phyloP scores from a whole-genome alignment of 2,888 invertebrate species.

The Ophion costatus region DNA sequence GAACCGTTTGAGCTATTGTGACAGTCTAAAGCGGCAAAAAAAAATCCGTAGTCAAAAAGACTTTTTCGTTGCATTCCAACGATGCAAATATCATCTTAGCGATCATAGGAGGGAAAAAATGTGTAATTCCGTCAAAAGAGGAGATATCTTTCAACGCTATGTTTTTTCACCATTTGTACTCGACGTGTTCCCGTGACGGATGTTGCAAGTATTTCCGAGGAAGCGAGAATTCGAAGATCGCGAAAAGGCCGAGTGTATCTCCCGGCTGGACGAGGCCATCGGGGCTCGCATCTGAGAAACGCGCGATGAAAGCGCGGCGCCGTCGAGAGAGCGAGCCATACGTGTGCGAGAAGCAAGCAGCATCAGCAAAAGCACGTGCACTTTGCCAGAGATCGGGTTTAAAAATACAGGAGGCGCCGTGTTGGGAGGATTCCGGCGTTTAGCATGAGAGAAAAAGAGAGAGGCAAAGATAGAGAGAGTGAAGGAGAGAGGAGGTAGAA shows the following conservation, averaged over 20 bases:
- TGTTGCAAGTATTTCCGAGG: not conserved
- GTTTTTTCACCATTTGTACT: not conserved
- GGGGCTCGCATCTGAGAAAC: constrained; percentile 55
- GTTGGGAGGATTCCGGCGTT: constrained; percentile 55
- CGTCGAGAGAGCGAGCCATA: constrained; percentile 8
- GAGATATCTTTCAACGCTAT: not conserved
- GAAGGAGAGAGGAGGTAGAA: not conserved
- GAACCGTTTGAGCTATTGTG: no score
- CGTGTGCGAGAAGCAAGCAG: not conserved
- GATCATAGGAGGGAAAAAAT: not conserved
- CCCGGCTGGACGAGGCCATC: constrained; percentile 38
- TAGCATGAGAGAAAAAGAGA: constrained; percentile 25
- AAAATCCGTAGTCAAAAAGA: no score
- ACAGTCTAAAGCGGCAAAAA: no score
- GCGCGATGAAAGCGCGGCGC: constrained; percentile 53
- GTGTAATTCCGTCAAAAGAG: not conserved
- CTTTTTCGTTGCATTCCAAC: no score
- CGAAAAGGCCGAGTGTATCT: constrained; percentile 11
- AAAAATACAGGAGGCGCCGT: constrained; percentile 76
- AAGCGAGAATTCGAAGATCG: constrained; percentile 53
- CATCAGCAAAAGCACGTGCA: constrained; percentile 64
- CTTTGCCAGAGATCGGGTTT: constrained; percentile 67
- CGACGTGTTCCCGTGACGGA: constrained; percentile 12
- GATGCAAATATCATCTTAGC: no score
- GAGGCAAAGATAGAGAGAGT: not conserved